Percentiles rank a stretch among this genome's conserved stretches.
Evolutionary conservation across 1,140 invertebrate genomes (phyloP).

Genomic region (Diuraphis noxia): DNA sequence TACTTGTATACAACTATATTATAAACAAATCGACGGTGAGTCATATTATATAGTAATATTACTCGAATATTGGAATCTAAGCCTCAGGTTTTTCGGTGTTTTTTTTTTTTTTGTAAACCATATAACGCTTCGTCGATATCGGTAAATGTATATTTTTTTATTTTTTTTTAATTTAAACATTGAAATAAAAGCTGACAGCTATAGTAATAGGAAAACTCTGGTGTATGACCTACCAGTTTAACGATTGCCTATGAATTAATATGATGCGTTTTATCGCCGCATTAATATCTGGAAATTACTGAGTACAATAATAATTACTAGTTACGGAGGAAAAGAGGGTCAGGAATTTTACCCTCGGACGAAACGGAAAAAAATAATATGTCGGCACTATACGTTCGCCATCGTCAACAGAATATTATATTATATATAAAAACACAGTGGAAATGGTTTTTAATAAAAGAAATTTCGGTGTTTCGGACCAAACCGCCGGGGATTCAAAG

Average conservation of each 20-base stretch:
- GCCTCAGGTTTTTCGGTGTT: background rate
- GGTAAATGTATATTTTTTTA: background rate
- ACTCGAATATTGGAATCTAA: background rate
- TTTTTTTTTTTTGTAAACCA: background rate
- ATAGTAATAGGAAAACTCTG: background rate
- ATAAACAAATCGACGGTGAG: background rate
- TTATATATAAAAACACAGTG: background rate
- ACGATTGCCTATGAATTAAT: background rate
- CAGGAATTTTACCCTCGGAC: conserved; percentile 6
- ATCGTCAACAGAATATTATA: background rate
- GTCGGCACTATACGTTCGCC: background rate
- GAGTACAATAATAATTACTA: conserved; percentile 10
- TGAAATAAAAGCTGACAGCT: background rate
- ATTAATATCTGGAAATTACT: conserved; percentile 24
- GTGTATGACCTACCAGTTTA: background rate
- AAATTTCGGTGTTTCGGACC: conserved; percentile 35
- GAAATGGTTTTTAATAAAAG: conserved; percentile 43
- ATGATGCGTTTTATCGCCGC: background rate
- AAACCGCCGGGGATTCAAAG: conserved; percentile 13
- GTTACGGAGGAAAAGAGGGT: conserved; percentile 18
- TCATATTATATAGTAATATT: background rate
- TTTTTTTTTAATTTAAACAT: background rate
- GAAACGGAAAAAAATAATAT: background rate
- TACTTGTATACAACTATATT: background rate
- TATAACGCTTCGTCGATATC: background rate